phyloP scores from a whole-genome alignment of 2,797 vertebrate genomes.

The Enteromius viviparus region DNA sequence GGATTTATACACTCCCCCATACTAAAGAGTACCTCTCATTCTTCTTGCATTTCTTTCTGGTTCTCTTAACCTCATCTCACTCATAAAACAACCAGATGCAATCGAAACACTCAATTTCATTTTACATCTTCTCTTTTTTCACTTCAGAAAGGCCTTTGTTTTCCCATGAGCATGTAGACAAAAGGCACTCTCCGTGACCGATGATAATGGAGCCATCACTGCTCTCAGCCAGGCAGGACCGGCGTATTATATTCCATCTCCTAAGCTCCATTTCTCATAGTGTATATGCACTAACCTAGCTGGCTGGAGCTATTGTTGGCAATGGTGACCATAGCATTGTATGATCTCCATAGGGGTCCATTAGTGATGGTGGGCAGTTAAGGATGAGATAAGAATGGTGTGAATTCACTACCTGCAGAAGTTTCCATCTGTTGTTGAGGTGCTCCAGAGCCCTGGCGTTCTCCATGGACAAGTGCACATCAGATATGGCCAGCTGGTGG shows the following conservation, averaged over 20 bases:
- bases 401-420: slow-evolving; percentile 87
- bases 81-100: slow-evolving; percentile 39
- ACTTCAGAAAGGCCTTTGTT: slow-evolving; percentile 30
- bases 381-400: slow-evolving; percentile 28
- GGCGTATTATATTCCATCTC: slow-evolving; percentile 26
- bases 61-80: slow-evolving; percentile 2
- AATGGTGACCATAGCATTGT: neutral
- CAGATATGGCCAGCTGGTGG: slow-evolving; percentile 94
- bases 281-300: slow-evolving; percentile 19
- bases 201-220: slow-evolving; percentile 45
- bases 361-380: slow-evolving; percentile 17
- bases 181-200: slow-evolving; percentile 45
- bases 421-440: slow-evolving; percentile 94
- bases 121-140: slow-evolving; percentile 35
- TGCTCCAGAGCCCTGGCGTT: slow-evolving; percentile 91
- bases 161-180: slow-evolving; percentile 47
- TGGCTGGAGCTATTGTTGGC: neutral
- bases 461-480: slow-evolving; percentile 96
- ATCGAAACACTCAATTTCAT: slow-evolving; percentile 42
- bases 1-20: slow-evolving; percentile 8
- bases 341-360: slow-evolving; percentile 21
- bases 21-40: slow-evolving; percentile 1
- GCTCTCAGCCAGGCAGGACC: slow-evolving; percentile 41
- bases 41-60: neutral
- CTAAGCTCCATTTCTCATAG: slow-evolving; percentile 25